Evolutionary conservation across 2,797 vertebrate genomes (phyloP), one percentile per base, ranked within the genome.

Genomic region (Oreochromis grahami): DNA sequence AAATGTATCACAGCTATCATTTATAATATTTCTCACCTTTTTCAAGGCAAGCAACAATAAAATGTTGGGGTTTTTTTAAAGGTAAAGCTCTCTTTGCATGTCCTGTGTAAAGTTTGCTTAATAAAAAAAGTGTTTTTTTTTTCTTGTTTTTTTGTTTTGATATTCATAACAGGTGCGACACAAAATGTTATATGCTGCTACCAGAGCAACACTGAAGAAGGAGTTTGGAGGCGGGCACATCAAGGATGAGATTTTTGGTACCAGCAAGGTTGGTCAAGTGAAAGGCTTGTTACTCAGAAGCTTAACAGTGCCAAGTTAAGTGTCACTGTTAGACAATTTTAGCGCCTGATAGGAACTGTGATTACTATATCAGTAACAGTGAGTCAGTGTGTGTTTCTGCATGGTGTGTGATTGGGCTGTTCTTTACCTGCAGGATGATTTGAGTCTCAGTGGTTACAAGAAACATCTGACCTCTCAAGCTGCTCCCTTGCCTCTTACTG

Each of bases 121-220:
- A 41, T 9, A 21, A 65, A 36, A 56, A 43, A 21, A 14, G 1
- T 0, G 1, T 0, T 1, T 51, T 9, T 51, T 34, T 34, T 34
- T 34, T 6, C 1, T 34, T 34, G 7, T 43, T 7, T 13, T 5
- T 41, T 13, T 21, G 2, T 11, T 45, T 72, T 5, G 4, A 74
- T 77, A 83, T 68, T 78, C 52, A 80, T 36, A 26, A 90, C 91
- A 99, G 99, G 98, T 99, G 94, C 97, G 98, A 88, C 96, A 98
- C 26, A 99, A 99, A 96, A 99, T 99, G 99, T 93, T 99, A 81
- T 99, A 99, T 87, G 99, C 99, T 89, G 99, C 98, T 93, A 99
- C 98, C 74, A 97, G 98, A 95, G 98, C 98, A 79, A 99, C 98
- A 2, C 90, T 99, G 88, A 99, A 99, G 94, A 99, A 99, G 89